Base-by-base conservation (phyloP, 1,140 invertebrate species). In the Gryon sp. region DNA sequence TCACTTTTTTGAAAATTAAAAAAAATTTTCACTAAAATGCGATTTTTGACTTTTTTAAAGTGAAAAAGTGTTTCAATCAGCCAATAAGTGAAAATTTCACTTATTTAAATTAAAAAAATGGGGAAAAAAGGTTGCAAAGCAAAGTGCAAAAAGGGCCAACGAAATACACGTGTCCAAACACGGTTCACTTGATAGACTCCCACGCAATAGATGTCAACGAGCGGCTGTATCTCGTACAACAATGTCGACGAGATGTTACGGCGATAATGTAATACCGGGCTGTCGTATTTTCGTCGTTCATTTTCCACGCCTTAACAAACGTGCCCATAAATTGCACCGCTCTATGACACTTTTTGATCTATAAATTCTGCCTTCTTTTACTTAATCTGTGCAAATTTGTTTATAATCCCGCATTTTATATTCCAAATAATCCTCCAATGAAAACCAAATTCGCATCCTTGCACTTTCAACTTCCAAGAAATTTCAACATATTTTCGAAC, bases 171-270 rank as follows among this genome's bases (percentile, higher is more conserved):
- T 78, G 76, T 73, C 14, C 38, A 63, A 74, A 78, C 80, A 76
- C 69, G 53, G 78, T 72, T 63, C 53, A 53, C 57, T 69, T 73
- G 77, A 69, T 73, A 72, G 50, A 78, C 78, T 69, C 80, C 80
- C 57, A 80, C 80, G 55, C 57, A 40, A 0, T 38, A 11, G 20
- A 32, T 52, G 45, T 77, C 70, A 72, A 59, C 79, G 69, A 75
- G 80, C 20, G 36, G n/a, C 40, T 48, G 63, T 74, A 72, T 70
- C 55, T 55, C 55, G 62, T 63, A 60, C 72, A 60, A 76, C 70
- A 69, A 66, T 70, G 80, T 78, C 59, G 52, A 60, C 68, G 28
- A 65, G 74, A 76, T 76, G 66, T 76, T 70, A 70, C 43, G 43
- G 19, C 46, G 74, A 79, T 76, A 76, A 77, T 79, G 48, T 57